A percentile compares a stretch with the other conserved stretches of the same genome.
Conservation (phyloP, 2,888 invertebrate species). For the Phengaris arion region DNA sequence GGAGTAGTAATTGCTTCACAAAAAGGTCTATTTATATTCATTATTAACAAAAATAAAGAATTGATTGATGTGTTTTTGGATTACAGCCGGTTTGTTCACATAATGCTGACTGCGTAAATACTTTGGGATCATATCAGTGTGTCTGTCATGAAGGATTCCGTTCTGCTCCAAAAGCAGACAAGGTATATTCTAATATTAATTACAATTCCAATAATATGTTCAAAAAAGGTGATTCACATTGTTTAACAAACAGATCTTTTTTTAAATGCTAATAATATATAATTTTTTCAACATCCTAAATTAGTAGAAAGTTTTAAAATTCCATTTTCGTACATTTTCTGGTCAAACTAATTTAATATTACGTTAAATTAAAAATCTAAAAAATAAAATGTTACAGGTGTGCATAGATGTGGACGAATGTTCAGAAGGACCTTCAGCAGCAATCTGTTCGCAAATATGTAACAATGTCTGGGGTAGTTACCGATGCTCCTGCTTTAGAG, state of each 20-base stretch:
- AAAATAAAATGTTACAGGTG: slow-evolving; percentile 49
- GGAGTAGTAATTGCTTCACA: no score
- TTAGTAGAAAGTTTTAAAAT: no score
- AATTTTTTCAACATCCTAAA: no score
- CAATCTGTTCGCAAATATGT: slow-evolving; percentile 91
- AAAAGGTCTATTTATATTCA: no score
- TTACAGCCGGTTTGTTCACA: slow-evolving; percentile 64
- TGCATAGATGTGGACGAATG: slow-evolving; percentile 86
- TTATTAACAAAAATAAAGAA: neutral
- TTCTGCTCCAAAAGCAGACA: slow-evolving; percentile 69
- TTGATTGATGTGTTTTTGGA: neutral
- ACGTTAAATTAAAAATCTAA: neutral
- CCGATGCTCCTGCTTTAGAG: slow-evolving; percentile 91
- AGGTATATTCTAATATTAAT: slow-evolving; percentile 45
- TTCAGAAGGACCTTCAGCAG: slow-evolving; percentile 51
- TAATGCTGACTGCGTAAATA: slow-evolving; percentile 71
- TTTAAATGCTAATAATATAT: no score
- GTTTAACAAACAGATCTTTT: no score
- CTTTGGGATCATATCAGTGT: slow-evolving; percentile 71
- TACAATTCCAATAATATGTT: no score
- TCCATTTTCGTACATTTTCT: no score
- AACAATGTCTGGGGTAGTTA: slow-evolving; percentile 95
- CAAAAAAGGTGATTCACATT: no score
- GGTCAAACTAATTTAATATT: neutral
- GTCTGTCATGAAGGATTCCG: slow-evolving; percentile 67